These are phyloP conservation scores for Hippoglossus hippoglossus DNA, from an alignment of 2,797 vertebrate species.

Conservation along the genomic window DNA sequence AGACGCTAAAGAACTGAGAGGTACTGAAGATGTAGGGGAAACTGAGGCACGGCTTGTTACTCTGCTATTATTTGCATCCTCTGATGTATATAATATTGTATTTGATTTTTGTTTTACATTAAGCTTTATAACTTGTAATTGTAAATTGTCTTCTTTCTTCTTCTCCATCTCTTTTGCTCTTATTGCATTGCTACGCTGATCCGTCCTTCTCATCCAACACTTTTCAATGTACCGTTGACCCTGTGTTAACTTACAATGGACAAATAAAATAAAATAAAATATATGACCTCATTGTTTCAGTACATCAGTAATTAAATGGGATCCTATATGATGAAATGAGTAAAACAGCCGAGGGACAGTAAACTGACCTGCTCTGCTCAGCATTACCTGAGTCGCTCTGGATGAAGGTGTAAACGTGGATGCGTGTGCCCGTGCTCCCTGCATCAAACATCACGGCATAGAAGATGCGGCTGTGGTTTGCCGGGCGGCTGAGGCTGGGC, in stretches of 20 bases:
- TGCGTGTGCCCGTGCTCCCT: slow-evolving; percentile 96
- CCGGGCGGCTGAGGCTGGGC: slow-evolving; percentile 82
- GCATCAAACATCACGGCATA: slow-evolving; percentile 98
- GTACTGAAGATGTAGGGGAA: too few relatives aligned
- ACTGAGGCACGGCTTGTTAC: not conserved
- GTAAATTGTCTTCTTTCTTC: too few relatives aligned
- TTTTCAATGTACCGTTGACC: too few relatives aligned
- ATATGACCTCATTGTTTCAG: not conserved
- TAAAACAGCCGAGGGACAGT: not conserved
- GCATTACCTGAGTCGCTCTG: slow-evolving; percentile 85
- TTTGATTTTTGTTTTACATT: too few relatives aligned
- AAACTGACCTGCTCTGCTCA: not conserved
- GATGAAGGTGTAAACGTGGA: slow-evolving; percentile 96
- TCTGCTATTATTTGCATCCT: not conserved
- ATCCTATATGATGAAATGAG: not conserved
- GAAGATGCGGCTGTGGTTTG: slow-evolving; percentile 87
- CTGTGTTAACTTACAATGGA: too few relatives aligned
- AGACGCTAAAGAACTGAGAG: slow-evolving; percentile 14
- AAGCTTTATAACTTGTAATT: not conserved
- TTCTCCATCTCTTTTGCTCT: too few relatives aligned
- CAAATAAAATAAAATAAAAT: too few relatives aligned
- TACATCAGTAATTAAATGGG: slow-evolving; percentile 3
- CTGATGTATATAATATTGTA: too few relatives aligned
- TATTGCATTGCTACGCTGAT: too few relatives aligned
- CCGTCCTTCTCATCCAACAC: too few relatives aligned